Percentiles rank a stretch among this genome's conserved stretches.
These are phyloP conservation scores for Pristionchus mayeri DNA, from an alignment of 2,888 invertebrate genomes.

Conservation along the genomic window DNA sequence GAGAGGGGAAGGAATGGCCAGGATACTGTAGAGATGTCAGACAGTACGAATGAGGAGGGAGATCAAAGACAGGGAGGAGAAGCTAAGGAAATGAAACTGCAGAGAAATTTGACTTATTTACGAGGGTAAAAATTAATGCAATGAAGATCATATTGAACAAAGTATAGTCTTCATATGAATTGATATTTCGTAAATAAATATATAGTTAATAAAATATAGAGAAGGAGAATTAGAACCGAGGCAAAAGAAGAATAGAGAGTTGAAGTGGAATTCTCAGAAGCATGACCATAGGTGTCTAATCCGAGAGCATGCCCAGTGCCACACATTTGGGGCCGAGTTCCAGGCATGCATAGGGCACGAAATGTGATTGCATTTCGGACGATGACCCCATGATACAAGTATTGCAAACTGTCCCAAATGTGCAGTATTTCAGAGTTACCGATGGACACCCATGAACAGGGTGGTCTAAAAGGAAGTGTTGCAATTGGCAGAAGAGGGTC, in stretches of 20 bases:
- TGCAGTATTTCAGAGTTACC: no score
- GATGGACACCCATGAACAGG: no score
- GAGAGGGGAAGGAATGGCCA: neutral
- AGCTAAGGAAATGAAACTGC: neutral
- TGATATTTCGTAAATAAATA: neutral
- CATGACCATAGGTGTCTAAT: no score
- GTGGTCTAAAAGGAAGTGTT: conserved; percentile 3
- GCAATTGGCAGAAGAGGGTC: neutral
- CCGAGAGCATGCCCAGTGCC: no score
- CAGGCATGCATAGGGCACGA: no score
- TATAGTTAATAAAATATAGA: neutral
- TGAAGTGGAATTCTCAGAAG: no score
- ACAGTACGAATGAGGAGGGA: no score
- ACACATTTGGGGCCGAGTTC: no score
- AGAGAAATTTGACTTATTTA: neutral
- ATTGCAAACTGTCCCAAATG: no score
- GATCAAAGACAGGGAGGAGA: neutral
- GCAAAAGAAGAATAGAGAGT: neutral
- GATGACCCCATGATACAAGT: no score
- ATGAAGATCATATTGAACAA: neutral
- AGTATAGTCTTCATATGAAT: neutral
- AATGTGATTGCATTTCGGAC: no score
- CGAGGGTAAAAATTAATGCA: no score
- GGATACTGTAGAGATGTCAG: conserved; percentile 5
- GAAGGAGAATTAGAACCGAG: neutral